A percentile compares a stretch with the other conserved stretches of the same genome.
Conservation (phyloP, 2,113 vertebrate species). For the Pomatorhinus ruficollis region DNA sequence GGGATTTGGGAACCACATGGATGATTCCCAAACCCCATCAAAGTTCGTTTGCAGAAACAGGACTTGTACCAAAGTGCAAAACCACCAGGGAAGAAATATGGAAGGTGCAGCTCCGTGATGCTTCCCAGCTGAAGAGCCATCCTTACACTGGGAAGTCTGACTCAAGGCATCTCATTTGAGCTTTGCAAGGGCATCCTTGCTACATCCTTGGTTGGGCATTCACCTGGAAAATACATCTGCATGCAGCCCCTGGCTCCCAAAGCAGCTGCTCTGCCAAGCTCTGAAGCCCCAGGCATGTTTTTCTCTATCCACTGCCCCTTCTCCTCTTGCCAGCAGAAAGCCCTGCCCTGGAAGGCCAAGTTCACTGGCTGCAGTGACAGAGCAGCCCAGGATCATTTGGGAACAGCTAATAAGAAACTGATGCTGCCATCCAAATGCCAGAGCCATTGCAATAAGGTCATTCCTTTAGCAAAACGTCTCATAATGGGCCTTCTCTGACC, state of each 20-base stretch:
- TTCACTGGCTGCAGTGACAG: background rate
- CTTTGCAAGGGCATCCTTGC: background rate
- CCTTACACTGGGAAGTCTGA: background rate
- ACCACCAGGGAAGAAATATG: background rate
- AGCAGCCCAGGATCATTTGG: background rate
- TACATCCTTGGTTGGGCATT: background rate
- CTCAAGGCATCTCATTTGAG: background rate
- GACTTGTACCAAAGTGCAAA: background rate
- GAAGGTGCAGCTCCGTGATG: rapidly evolving
- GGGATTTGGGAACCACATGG: background rate
- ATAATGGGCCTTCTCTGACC: background rate
- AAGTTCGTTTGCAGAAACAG: background rate
- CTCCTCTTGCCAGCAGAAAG: background rate
- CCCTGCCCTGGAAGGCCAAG: background rate
- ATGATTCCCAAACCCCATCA: background rate
- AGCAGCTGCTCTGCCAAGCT: background rate
- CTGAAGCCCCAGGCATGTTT: background rate
- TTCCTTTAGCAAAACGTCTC: background rate
- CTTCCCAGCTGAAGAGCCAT: background rate
- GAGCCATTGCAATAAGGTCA: background rate
- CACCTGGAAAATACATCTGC: background rate
- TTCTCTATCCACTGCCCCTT: rapidly evolving
- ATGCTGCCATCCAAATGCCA: background rate
- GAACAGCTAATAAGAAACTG: background rate
- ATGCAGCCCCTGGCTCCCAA: rapidly evolving